These are phyloP conservation scores for Nomia melanderi DNA, from an alignment of 1,140 invertebrate species.

Conservation along the genomic window DNA sequence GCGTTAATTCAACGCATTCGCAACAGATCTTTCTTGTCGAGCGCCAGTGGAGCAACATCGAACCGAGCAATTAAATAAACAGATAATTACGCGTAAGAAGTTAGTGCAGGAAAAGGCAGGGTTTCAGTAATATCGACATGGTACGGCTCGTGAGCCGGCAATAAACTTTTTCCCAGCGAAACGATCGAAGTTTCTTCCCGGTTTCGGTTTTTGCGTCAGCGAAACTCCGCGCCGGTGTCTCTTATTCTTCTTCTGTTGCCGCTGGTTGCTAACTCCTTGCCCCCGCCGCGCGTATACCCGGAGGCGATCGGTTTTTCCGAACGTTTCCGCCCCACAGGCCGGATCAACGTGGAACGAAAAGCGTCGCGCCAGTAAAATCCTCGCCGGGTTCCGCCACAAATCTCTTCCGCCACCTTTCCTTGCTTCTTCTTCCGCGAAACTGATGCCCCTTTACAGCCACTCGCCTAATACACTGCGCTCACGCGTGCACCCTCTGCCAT, in stretches of 20 bases:
- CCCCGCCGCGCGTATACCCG: not conserved
- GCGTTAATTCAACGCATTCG: too few relatives aligned
- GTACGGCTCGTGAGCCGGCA: not conserved
- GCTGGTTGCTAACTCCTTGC: too few relatives aligned
- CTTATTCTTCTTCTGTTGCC: too few relatives aligned
- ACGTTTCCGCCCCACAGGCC: not conserved
- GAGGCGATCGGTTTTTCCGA: not conserved
- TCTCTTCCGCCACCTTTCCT: conserved; percentile 23
- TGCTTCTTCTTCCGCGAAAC: not conserved
- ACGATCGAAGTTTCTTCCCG: conserved; percentile 32
- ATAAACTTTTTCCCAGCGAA: conserved; percentile 29
- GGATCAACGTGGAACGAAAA: too few relatives aligned
- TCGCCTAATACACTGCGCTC: conserved; percentile 28
- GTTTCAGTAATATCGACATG: too few relatives aligned
- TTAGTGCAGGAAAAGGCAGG: not conserved
- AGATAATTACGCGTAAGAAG: not conserved
- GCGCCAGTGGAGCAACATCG: too few relatives aligned
- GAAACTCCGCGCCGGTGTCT: not conserved
- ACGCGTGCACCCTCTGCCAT: too few relatives aligned
- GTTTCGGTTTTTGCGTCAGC: not conserved
- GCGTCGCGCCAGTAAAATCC: conserved; percentile 1
- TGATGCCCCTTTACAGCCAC: conserved; percentile 32
- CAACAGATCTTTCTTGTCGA: too few relatives aligned
- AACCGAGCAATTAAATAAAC: not conserved
- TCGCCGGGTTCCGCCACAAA: conserved; percentile 21